These are phyloP conservation scores for Cinclus cinclus DNA, from an alignment of 2,113 vertebrate genomes.

Conservation along the genomic window DNA sequence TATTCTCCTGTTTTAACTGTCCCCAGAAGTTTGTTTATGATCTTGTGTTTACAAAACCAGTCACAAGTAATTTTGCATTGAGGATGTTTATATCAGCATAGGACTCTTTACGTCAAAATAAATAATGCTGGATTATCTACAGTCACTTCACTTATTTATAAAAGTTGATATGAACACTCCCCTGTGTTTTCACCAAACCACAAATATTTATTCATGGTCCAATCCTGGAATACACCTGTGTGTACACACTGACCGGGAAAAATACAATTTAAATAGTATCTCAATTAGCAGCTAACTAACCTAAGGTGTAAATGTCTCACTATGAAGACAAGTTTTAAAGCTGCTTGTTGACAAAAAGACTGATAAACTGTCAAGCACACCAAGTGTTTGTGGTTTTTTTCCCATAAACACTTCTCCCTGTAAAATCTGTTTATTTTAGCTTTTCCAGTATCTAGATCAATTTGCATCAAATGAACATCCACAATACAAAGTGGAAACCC, in stretches of 20 bases:
- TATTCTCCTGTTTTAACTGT: neutral
- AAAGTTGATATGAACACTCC: neutral
- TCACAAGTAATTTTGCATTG: neutral
- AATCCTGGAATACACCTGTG: neutral
- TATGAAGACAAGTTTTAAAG: neutral
- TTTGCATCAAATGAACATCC: neutral
- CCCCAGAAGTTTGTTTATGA: neutral
- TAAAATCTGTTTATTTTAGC: neutral
- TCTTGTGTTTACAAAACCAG: neutral
- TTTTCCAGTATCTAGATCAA: neutral
- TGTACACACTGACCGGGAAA: neutral
- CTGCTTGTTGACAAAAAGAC: neutral
- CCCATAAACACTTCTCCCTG: neutral
- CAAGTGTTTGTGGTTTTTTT: neutral
- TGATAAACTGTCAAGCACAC: neutral
- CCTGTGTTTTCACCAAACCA: neutral
- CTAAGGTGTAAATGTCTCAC: neutral
- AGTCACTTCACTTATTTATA: slow-evolving; percentile 17
- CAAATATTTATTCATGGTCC: slow-evolving; percentile 14
- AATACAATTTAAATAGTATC: neutral
- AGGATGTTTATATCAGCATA: neutral
- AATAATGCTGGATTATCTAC: neutral
- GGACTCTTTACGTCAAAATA: neutral
- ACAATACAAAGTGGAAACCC: neutral
- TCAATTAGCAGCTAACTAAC: neutral